Percentiles rank a stretch among this genome's conserved stretches.
Conservation (phyloP, 2,113 vertebrate species). For the Eulemur rufifrons region DNA sequence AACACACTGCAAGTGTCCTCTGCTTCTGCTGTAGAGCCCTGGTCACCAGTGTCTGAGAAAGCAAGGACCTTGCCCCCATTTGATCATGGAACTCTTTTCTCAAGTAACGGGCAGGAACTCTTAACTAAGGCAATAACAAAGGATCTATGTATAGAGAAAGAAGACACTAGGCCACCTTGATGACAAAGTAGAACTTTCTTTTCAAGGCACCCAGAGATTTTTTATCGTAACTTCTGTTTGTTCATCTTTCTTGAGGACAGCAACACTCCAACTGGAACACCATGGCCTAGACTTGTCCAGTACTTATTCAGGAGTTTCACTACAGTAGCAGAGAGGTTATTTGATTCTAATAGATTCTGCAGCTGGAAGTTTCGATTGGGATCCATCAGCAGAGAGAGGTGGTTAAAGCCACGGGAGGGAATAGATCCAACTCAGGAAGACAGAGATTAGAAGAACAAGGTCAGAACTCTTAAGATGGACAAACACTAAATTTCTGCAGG, state of each 20-base stretch:
- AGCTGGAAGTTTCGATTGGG: neutral
- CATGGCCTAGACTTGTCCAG: no score
- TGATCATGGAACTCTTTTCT: neutral
- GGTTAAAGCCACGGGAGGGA: neutral
- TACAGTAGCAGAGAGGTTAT: neutral
- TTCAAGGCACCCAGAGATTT: no score
- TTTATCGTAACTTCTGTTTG: neutral
- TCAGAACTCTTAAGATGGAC: no score
- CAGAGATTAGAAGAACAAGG: neutral
- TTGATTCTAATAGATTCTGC: neutral
- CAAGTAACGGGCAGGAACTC: neutral
- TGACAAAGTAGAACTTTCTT: neutral
- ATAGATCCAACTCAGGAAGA: neutral
- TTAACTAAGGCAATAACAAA: neutral
- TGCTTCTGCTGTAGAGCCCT: rapidly evolving
- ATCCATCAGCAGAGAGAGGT: neutral
- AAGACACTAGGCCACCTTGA: neutral
- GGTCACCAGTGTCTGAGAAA: neutral
- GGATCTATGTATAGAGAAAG: rapidly evolving
- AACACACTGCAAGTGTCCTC: rapidly evolving
- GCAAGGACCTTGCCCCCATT: neutral
- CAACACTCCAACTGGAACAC: neutral
- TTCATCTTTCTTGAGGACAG: neutral
- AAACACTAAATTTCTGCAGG: no score
- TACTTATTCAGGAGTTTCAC: no score